phyloP scores from a whole-genome alignment of 2,888 invertebrate species.

The Bellardia pandia region DNA sequence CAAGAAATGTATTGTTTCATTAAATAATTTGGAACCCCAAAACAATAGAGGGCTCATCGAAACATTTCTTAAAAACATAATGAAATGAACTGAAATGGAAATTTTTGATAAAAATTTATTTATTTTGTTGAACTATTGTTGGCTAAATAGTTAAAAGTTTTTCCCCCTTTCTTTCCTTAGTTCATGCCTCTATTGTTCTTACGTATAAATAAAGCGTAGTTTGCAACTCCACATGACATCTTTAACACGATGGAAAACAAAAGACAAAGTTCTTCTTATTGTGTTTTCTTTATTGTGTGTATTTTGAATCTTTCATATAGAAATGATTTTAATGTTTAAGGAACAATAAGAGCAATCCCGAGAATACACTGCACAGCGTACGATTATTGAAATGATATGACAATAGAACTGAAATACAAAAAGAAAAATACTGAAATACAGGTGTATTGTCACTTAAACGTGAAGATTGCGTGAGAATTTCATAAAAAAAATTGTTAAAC shows the following conservation, averaged over 20 bases:
- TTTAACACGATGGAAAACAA: constrained; percentile 1
- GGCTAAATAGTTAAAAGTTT: constrained; percentile 27
- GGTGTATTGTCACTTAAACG: constrained; percentile 63
- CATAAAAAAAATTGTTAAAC: constrained; percentile 49
- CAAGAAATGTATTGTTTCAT: constrained; percentile 48
- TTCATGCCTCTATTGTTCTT: constrained; percentile 22
- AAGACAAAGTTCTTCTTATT: constrained; percentile 37
- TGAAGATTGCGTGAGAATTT: constrained; percentile 67
- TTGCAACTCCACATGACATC: constrained; percentile 71
- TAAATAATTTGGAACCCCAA: not conserved
- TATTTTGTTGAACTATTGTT: constrained; percentile 43
- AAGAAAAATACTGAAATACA: constrained; percentile 47
- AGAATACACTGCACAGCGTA: constrained; percentile 26
- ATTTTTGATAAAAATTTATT: constrained; percentile 30
- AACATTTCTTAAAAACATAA: not conserved
- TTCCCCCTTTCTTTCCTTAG: constrained; percentile 30
- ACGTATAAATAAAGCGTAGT: constrained; percentile 38
- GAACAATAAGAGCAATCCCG: constrained; percentile 69
- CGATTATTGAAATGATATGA: constrained; percentile 22
- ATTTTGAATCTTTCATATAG: not conserved
- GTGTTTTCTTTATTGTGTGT: constrained; percentile 29
- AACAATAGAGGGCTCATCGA: constrained; percentile 5
- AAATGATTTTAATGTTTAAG: constrained; percentile 56
- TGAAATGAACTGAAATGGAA: constrained; percentile 1
- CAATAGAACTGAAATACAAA: constrained; percentile 20